phyloP scores from a whole-genome alignment of 2,113 vertebrate genomes.

The Loxodonta africana region DNA sequence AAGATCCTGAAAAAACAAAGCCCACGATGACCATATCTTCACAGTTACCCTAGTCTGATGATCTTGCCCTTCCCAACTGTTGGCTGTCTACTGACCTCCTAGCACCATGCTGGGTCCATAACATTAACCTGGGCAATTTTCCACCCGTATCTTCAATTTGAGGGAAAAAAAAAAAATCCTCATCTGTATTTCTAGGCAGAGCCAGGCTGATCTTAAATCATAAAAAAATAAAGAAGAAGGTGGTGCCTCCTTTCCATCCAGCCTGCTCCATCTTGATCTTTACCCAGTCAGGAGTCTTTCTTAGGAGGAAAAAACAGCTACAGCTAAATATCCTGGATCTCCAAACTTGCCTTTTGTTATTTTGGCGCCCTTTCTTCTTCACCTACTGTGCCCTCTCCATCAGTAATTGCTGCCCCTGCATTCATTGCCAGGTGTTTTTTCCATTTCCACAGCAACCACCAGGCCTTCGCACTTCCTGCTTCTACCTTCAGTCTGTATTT shows the following conservation, averaged over 20 bases:
- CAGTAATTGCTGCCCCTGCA: background rate
- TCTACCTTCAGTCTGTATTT: background rate
- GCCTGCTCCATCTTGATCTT: background rate
- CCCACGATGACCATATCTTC: background rate
- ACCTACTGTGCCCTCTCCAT: background rate
- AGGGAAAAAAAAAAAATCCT: background rate
- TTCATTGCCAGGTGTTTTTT: background rate
- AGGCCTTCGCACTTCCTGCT: background rate
- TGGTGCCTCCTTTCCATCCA: background rate
- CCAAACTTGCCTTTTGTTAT: background rate
- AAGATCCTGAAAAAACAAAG: background rate
- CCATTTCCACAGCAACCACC: background rate
- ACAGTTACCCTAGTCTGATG: background rate
- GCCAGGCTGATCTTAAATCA: background rate
- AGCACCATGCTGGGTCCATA: background rate
- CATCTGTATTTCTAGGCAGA: constrained; percentile 31
- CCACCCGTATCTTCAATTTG: background rate
- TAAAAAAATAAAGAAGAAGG: background rate
- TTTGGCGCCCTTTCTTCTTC: background rate
- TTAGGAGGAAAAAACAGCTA: background rate
- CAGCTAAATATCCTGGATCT: background rate
- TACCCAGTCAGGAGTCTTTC: background rate
- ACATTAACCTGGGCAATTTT: background rate
- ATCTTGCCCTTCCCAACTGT: accelerated
- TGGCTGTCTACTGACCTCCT: background rate